A percentile compares a stretch with the other conserved stretches of the same genome.
Evolutionary conservation across 2,797 vertebrate species (phyloP).

Genomic region (Sylvia borin): DNA sequence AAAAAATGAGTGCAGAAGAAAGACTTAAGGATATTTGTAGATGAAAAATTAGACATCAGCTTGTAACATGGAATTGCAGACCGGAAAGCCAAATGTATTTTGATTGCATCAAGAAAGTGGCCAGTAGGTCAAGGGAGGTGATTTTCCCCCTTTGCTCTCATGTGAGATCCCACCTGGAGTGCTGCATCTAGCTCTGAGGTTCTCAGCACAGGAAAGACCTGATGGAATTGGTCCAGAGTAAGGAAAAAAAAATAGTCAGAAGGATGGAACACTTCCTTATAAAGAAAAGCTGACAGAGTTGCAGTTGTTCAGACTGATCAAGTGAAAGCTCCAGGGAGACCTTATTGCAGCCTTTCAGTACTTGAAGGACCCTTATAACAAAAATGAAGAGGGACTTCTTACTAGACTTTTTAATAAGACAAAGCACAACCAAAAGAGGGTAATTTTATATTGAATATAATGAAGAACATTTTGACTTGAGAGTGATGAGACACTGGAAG

Average conservation of each 20-base stretch:
- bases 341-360: background rate
- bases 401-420: background rate
- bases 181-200: background rate
- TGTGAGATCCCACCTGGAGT: background rate
- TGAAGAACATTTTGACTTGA: background rate
- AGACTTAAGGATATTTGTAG: too few relatives aligned
- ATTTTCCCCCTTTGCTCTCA: background rate
- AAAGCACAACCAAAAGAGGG: background rate
- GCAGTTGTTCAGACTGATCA: background rate
- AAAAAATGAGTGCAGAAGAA: background rate
- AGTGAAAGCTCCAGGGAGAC: background rate
- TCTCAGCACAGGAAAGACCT: background rate
- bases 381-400: background rate
- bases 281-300: background rate
- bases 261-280: background rate
- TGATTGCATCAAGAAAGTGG: background rate
- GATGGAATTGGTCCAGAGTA: background rate
- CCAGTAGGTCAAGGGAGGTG: too few relatives aligned
- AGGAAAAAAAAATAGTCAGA: background rate
- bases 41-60: background rate
- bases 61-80: background rate
- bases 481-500: background rate
- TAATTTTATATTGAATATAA: background rate
- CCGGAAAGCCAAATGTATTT: background rate
- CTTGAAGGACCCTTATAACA: background rate